Evolutionary conservation across 2,888 invertebrate genomes (phyloP), one percentile per base, ranked within the genome.

Genomic region (Plemyria rubiginata): DNA sequence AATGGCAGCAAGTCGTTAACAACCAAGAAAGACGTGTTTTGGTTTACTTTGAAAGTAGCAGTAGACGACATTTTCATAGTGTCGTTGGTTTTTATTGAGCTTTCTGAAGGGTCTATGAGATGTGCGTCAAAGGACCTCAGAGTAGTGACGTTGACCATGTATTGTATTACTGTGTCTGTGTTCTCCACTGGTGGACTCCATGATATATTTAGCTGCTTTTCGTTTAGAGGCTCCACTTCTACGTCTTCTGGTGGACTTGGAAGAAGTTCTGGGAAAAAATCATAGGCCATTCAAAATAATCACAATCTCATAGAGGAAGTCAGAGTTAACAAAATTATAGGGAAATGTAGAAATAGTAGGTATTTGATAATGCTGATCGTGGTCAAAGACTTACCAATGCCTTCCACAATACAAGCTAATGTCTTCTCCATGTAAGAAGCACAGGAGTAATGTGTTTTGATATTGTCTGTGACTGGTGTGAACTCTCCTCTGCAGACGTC

Each of bases 401-500:
- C 97, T 85, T 96, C 96, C 32, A 96, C 95, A 70, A 97, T 97
- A 78, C 97, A 97, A 60, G 97, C 96, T 41, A 97, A 82, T 0
- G 97, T 97, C 74, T 96, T 95, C 77, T 97, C 95, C 71, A 97
- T 97, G 76, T 97, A 96, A 0, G 96, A 94, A 0, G 97, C 96
- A 80, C 97, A 97, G 2, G 96, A 96, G 82, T 97, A 96, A 76
- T 97, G 96, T 0, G 97, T 96, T 84, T 96, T 96, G 63, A 97
- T 95, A 76, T 96, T 96, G 80, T 97, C 96, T 0, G 96, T 96
- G 66, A 97, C 97, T 0, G 96, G 95, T 0, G 96, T 96, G 85
- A 97, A 97, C 82, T 97, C 96, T 29, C 97, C 97, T 0, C 96
- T 93, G 79, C 97, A 97, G 69, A 97, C 96, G 71, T 97, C 97